Conservation (phyloP, 2,113 vertebrate species). For the Charina bottae region DNA sequence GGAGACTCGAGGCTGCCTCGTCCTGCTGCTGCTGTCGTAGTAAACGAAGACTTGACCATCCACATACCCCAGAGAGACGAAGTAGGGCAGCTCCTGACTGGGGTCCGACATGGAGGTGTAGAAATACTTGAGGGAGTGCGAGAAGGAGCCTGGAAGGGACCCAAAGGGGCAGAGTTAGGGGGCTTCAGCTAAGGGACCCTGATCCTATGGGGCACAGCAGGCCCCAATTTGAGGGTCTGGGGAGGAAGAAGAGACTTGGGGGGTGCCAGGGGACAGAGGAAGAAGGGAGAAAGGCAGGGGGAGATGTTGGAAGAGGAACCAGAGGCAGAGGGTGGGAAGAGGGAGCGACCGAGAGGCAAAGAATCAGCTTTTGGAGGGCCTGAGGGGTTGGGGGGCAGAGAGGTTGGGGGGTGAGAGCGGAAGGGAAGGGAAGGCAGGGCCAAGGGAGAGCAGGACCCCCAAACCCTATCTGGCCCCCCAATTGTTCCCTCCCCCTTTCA, state of each 20-base stretch:
- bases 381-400: not conserved
- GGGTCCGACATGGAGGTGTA: fast-evolving
- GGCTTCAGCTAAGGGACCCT: not conserved
- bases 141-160: not conserved
- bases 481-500: not conserved
- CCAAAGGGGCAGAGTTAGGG: not conserved
- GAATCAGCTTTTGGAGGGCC: not conserved
- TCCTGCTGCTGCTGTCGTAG: not conserved
- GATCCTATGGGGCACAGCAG: not conserved
- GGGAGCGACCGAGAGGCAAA: not conserved
- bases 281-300: not conserved
- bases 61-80: fast-evolving
- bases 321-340: not conserved
- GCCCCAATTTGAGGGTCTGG: not conserved
- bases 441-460: too few relatives aligned
- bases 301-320: not conserved
- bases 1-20: fast-evolving
- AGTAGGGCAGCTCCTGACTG: not conserved
- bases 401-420: not conserved
- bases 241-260: not conserved
- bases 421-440: not conserved
- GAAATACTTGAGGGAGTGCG: not conserved
- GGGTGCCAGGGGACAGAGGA: not conserved
- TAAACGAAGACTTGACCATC: fast-evolving
- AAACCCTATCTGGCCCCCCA: not conserved